Base-by-base conservation (phyloP, 2,113 vertebrate species). In the Brachypteracias leptosomus region DNA sequence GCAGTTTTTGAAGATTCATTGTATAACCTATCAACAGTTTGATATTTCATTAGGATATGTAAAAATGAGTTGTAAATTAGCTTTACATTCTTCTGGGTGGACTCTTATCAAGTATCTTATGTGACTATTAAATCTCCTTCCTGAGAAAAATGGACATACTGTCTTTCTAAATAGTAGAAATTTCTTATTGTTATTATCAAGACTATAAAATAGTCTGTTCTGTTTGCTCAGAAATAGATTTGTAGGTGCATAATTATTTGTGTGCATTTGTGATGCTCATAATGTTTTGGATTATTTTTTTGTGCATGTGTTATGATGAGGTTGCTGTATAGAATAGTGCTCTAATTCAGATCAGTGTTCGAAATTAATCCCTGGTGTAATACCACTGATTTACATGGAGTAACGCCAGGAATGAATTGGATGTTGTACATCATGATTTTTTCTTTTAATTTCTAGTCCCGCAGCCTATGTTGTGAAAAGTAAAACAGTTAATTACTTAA, bases 281-380 rank as follows among this genome's bases (percentile, higher is more conserved):
- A 78, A 74, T 29, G 19, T 65, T 77, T 68, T 75, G 11, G 9
- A 25, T 8, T 55, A 0, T 55, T 79, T 92, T 38, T 38, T 20
- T 88, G 2, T 72, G 11, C 61, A 14, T 42, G 16, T 85, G n/a
- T 85, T 71, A 42, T 33, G 28, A 49, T 49, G 59, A 89, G 51
- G 49, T 82, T 85, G 51, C 76, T 85, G 28, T 78, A 24, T 62
- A 46, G 88, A 95, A n/a, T 58, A 73, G 85, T 62, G 61, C n/a
- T 94, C 28, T 84, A 74, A 75, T 93, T 96, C 76, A 76, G 49
- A 87, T 87, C 90, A 76, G 44, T 81, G 57, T 84, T 95, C 20
- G 84, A 95, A 96, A 93, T 90, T 95, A 95, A 94, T 96, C 93
- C 46, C 80, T 44, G 11, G 44, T 96, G 88, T 92, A 94, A 92